Conservation (phyloP, 1,140 invertebrate genomes). For the Helicoverpa armigera region DNA sequence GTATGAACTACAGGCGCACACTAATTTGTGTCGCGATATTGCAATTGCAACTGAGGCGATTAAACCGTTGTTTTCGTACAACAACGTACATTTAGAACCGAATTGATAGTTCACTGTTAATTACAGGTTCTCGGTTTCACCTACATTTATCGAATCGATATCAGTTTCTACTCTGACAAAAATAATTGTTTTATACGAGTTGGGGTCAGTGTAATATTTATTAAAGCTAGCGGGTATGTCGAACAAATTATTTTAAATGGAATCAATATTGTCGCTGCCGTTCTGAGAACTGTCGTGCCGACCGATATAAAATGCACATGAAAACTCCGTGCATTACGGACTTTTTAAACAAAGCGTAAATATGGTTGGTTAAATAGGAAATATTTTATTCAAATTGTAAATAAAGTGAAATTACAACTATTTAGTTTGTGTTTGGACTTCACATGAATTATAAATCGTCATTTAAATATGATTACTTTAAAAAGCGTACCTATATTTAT, state of each 20-base stretch:
- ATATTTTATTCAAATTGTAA: neutral
- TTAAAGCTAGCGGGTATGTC: neutral
- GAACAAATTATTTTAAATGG: slow-evolving; percentile 4
- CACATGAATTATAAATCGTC: no score
- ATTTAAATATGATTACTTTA: no score
- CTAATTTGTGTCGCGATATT: slow-evolving; percentile 20
- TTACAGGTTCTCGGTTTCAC: neutral
- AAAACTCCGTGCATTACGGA: neutral
- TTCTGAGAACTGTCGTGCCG: slow-evolving; percentile 11
- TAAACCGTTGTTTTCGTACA: slow-evolving; percentile 17
- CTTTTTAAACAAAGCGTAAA: neutral
- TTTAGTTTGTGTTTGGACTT: no score
- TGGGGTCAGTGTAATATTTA: no score
- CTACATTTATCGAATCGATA: neutral
- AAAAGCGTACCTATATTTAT: no score
- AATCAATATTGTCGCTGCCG: neutral
- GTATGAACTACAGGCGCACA: slow-evolving; percentile 7
- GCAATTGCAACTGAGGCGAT: slow-evolving; percentile 4
- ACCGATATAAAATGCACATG: neutral
- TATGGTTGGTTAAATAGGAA: neutral
- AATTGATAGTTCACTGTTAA: neutral
- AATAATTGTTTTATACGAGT: neutral
- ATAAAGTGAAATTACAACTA: no score
- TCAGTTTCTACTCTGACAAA: neutral
- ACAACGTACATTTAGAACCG: slow-evolving; percentile 17